Evolutionary conservation across 1,140 invertebrate species (phyloP).

Genomic region (Trachymyrmex cornetzi): DNA sequence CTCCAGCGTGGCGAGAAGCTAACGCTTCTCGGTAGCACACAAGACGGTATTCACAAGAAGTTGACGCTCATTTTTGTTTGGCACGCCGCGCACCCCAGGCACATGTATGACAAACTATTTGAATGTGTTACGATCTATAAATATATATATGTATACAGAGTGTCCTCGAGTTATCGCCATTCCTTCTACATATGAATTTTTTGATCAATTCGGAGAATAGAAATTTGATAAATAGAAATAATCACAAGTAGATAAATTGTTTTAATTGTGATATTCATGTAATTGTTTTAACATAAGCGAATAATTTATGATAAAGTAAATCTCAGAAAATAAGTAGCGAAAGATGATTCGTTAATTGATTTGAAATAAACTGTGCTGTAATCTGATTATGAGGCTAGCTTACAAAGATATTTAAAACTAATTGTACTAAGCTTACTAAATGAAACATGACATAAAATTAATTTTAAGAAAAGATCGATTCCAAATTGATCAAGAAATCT

Average conservation of each 20-base stretch:
- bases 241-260: not conserved
- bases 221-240: not conserved
- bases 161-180: slow-evolving; percentile 25
- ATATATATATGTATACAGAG: slow-evolving; percentile 59
- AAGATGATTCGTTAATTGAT: not conserved
- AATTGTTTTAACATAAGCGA: not conserved
- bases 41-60: slow-evolving; percentile 91
- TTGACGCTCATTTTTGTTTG: slow-evolving; percentile 98
- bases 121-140: slow-evolving; percentile 66
- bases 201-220: slow-evolving; percentile 25
- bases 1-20: slow-evolving; percentile 70
- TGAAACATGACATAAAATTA: not conserved
- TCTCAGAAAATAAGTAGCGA: not conserved
- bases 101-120: slow-evolving; percentile 73
- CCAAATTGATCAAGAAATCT: slow-evolving; percentile 48
- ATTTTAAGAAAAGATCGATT: not conserved
- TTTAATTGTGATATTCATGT: slow-evolving; percentile 17
- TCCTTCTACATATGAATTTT: slow-evolving; percentile 31
- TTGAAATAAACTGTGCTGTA: not conserved
- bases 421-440: not conserved
- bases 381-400: not conserved
- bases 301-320: not conserved
- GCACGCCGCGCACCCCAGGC: slow-evolving; percentile 83
- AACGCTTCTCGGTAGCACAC: slow-evolving; percentile 72
- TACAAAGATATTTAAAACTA: not conserved